Base-by-base conservation (phyloP, 2,113 vertebrate genomes). In the Larimichthys polyactis region DNA sequence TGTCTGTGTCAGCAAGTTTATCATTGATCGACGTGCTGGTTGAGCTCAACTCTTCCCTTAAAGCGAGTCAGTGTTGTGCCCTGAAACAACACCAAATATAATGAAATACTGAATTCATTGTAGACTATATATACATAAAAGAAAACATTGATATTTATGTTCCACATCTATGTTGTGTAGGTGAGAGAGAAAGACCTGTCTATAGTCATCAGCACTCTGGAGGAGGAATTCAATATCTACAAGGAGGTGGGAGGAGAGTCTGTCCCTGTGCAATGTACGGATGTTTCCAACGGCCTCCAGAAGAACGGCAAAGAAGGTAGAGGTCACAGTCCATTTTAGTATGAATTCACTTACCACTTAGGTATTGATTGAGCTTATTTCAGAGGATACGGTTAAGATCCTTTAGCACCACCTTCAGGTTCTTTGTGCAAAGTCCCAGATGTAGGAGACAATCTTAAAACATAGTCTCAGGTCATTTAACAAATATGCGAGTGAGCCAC, bases 141-240 rank as follows among this genome's bases (percentile, higher is more conserved):
- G 27, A 75, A 76, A 51, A 17, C 17, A 24, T 24, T 5, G 1
- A 60, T 58, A 12, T 79, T 75, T n/a, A 17, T 71, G 51, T 70
- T 40, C 10, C 20, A 36, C 40, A 5, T 82, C 9, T 51, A 1
- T 71, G 14, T 15, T 27, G 22, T 60, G 11, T 51, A 99, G 98
- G 97, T 99, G 52, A 95, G 96, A 75, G 98, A 99, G 88, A 96
- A 96, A 68, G 98, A 99, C 89, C 93, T 99, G 75, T 95, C 98
- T 0, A 94, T 97, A 40, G 98, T 99, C 70, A 93, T 98, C 84
- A 94, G 95, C 83, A 99, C 98, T 0, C 93, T 99, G 83, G 94
- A 96, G 0, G 96, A 95, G 62, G 98, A 99, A 90, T 98, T 99
- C 0, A 96, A 95, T 55, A 99, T 99, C 91, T 99, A 96, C 94